Base-by-base conservation (phyloP, 2,797 vertebrate species). In the Sardinella longiceps region DNA sequence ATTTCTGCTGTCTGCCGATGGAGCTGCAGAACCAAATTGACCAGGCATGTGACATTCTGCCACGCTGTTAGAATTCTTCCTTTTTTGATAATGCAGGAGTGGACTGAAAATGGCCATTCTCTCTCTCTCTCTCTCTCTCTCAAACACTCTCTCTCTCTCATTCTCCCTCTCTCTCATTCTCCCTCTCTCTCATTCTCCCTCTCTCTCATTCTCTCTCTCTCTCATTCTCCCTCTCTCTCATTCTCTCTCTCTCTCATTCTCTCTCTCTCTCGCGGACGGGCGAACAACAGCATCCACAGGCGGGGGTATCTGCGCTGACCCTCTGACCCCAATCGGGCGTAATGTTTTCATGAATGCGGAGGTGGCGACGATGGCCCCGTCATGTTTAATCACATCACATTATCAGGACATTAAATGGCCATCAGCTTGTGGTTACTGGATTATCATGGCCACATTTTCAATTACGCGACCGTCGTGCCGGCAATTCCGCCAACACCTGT, bases 311-410 rank as follows among this genome's bases (percentile, higher is more conserved):
- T 74, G 66, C 15, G 3, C 12, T 28, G 66, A 74, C 90, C 88
- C 87, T 33, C 85, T 88, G 90, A 92, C 89, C 89, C 88, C 83
- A 87, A 87, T 90, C 91, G 58, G 43, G 23, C 60, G 84, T 89
- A 87, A 86, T 86, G 88, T 84, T 88, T 89, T 89, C 39, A 58
- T 87, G 84, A 89, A 85, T 85, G 0, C 66, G 66, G 85, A 84
- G 85, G 87, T 39, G 50, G 86, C 39, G 0, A n/a, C 20, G 88
- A 84, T 46, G 80, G 85, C 82, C 66, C 87, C 46, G 88, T 90
- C 89, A 86, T 87, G 70, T 93, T 91, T 90, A 91, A 92, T 91
- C 90, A 88, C 74, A 66, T 88, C 86, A 88, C 87, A 92, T 93
- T 90, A 91, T 87, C 84, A 53, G 80, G 81, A 87, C 85, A 90